phyloP scores from a whole-genome alignment of 2,797 vertebrate species.

The Anas acuta region DNA sequence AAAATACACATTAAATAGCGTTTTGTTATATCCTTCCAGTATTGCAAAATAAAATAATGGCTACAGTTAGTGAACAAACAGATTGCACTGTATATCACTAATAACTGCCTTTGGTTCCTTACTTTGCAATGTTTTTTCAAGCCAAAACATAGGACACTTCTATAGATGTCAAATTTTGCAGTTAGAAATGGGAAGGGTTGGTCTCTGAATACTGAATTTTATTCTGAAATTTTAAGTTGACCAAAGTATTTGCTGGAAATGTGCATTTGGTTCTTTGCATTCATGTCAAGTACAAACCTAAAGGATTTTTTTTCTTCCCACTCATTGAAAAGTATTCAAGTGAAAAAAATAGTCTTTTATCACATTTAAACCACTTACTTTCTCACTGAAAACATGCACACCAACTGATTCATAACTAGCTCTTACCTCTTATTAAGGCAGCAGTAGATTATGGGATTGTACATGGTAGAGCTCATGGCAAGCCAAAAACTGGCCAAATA shows the following conservation, averaged over 20 bases:
- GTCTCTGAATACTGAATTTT: background rate
- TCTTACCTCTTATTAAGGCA: slow-evolving; percentile 97
- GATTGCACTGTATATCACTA: background rate
- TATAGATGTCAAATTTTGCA: background rate
- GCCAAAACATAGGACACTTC: background rate
- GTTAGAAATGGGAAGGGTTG: rapidly evolving
- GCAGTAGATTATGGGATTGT: slow-evolving; percentile 99
- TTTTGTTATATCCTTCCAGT: background rate
- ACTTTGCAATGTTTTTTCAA: background rate
- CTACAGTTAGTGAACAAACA: background rate
- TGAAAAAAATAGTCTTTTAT: background rate
- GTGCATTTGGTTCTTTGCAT: rapidly evolving
- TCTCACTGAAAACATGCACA: background rate
- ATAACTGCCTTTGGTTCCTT: background rate
- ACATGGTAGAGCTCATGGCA: slow-evolving; percentile 99
- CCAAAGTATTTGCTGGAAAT: background rate
- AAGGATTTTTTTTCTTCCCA: background rate
- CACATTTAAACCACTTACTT: background rate
- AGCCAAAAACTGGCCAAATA: slow-evolving; percentile 95
- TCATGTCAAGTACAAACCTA: background rate
- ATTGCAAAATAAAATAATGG: background rate
- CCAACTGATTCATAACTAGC: background rate
- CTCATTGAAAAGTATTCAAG: background rate
- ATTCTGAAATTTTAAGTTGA: background rate
- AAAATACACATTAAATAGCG: background rate